Evolutionary conservation across 2,113 vertebrate species (phyloP), one percentile per base, ranked within the genome.

Genomic region (Hoplias malabaricus): DNA sequence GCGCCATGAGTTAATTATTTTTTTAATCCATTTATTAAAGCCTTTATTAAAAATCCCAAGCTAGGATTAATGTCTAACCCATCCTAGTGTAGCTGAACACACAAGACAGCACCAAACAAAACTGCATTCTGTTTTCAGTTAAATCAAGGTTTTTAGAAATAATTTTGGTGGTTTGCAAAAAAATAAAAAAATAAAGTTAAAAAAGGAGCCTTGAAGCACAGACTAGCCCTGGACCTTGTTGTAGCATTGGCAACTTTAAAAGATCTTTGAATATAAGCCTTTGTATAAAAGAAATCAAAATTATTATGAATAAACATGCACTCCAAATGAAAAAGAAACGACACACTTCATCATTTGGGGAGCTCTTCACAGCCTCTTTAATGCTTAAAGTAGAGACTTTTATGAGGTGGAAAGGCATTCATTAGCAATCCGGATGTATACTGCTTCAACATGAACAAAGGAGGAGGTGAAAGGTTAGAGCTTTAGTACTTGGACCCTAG

Each of bases 101-200:
- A 31, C 25, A 23, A 14, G 36, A 13, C 31, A 62, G 19, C 29
- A 62, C 12, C 19, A 23, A 50, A 16, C 29, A 1, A 48, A 19
- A 0, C 21, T 54, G 29, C 27, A n/a, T 5, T 63, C 2, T 54
- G 59, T 14, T 57, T 81, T 56, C 25, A 69, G 11, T 27, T 1
- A 46, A 54, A 40, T 31, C 54, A 73, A 73, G 27, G 34, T 43
- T 63, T 69, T 70, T 40, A 56, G 46, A 40, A 43, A 69, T 31
- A 53, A n/a, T n/a, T n/a, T n/a, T n/a, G n/a, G n/a, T n/a, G n/a
- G n/a, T n/a, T n/a, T n/a, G n/a, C n/a, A n/a, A n/a, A n/a, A n/a
- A n/a, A n/a, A n/a, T n/a, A n/a, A n/a, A n/a, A n/a, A n/a, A n/a
- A n/a, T n/a, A n/a, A n/a, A n/a, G n/a, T n/a, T n/a, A n/a, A n/a